These are phyloP conservation scores for Bos javanicus DNA, from an alignment of 2,113 vertebrate genomes.

Conservation along the genomic window DNA sequence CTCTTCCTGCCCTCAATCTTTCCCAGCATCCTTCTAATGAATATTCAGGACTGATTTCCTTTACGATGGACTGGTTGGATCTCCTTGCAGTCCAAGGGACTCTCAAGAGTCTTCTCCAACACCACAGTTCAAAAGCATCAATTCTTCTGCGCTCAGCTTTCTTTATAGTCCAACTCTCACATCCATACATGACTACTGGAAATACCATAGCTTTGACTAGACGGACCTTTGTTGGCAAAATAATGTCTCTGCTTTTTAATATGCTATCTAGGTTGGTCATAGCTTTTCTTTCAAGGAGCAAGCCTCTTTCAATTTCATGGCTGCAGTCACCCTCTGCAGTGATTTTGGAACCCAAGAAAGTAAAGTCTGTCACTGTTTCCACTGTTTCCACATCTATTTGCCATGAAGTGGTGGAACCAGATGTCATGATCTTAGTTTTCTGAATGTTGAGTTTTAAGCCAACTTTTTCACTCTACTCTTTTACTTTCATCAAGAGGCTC, in stretches of 20 bases:
- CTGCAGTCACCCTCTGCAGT: neutral
- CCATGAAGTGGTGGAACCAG: neutral
- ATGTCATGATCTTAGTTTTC: neutral
- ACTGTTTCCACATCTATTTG: neutral
- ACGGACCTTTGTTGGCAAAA: neutral
- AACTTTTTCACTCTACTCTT: neutral
- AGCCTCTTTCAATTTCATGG: neutral
- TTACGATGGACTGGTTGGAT: too few species aligned
- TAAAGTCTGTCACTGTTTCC: neutral
- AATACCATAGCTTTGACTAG: neutral
- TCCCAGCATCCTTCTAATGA: neutral
- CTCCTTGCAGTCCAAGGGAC: neutral
- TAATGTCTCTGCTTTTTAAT: neutral
- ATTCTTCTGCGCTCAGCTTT: fast-evolving
- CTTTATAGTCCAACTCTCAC: neutral
- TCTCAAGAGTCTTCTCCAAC: neutral
- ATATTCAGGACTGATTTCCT: too few species aligned
- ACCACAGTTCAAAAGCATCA: neutral
- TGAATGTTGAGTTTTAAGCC: neutral
- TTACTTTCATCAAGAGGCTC: neutral
- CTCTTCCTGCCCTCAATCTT: neutral
- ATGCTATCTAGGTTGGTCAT: neutral
- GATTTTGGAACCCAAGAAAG: neutral
- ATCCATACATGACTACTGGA: neutral
- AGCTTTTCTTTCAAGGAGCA: neutral